Evolutionary conservation across 2,888 invertebrate genomes (phyloP).

Genomic region (Andrena bucephala): DNA sequence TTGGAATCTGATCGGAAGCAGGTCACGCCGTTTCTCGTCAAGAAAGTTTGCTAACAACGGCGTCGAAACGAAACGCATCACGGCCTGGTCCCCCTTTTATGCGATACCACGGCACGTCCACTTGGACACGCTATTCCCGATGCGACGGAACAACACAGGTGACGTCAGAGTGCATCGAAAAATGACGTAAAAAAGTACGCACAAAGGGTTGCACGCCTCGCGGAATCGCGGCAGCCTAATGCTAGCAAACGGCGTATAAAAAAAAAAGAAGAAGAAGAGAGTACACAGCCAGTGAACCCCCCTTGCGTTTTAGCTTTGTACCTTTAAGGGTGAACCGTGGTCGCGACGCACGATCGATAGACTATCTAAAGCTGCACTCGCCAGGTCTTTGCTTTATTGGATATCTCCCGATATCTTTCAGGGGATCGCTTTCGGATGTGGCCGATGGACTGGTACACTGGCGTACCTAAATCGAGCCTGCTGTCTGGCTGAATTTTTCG

Average conservation of each 20-base stretch:
- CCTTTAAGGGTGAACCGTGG: constrained; percentile 58
- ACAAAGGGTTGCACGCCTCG: constrained; percentile 18
- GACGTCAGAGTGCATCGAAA: constrained; percentile 50
- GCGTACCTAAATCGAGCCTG: not conserved
- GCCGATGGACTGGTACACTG: constrained; percentile 24
- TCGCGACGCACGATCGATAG: constrained; percentile 62
- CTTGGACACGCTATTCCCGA: not conserved
- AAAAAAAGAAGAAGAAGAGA: too few relatives aligned
- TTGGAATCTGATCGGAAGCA: not conserved
- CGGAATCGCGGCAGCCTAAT: constrained; percentile 10
- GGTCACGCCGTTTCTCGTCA: constrained; percentile 1
- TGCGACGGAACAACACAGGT: constrained; percentile 38
- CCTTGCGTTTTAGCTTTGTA: constrained; percentile 51
- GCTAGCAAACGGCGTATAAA: not conserved
- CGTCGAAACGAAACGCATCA: not conserved
- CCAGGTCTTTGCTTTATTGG: constrained; percentile 63
- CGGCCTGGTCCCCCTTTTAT: not conserved
- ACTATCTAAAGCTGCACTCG: constrained; percentile 66
- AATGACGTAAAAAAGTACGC: constrained; percentile 26
- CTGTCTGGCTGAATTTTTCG: not conserved
- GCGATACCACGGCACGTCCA: not conserved
- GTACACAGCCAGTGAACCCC: constrained; percentile 15
- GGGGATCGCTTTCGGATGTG: constrained; percentile 50
- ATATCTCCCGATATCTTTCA: constrained; percentile 50
- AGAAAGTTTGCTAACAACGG: not conserved